Percentiles rank a stretch among this genome's conserved stretches.
These are phyloP conservation scores for Corythoichthys haematopterus DNA, from an alignment of 2,113 vertebrate genomes.

Conservation along the genomic window DNA sequence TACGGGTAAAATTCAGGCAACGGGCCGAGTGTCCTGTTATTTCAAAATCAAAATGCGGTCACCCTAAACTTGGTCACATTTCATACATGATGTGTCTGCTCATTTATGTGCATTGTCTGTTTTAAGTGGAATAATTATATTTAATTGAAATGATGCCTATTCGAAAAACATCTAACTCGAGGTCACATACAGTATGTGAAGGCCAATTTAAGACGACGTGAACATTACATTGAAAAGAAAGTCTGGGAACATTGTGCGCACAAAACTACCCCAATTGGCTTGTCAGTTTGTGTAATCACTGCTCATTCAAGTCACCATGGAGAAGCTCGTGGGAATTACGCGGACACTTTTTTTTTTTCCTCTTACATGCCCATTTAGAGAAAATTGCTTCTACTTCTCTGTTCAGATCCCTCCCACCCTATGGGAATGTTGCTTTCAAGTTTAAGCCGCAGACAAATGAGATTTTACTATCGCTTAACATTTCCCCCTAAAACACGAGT, in stretches of 20 bases:
- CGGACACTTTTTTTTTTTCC: constrained; percentile 10
- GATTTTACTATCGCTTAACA: constrained; percentile 19
- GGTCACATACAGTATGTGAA: not conserved
- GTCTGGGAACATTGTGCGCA: not conserved
- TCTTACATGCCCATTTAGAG: constrained; percentile 20
- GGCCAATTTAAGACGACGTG: not conserved
- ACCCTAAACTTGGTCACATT: too few species aligned
- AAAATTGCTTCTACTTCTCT: constrained; percentile 7
- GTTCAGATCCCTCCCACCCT: constrained; percentile 14
- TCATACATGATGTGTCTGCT: too few species aligned
- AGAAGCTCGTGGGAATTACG: not conserved
- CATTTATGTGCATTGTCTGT: too few species aligned
- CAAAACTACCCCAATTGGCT: not conserved
- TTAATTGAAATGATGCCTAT: not conserved
- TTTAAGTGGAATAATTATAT: not conserved
- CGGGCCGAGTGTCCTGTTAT: too few species aligned
- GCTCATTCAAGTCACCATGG: not conserved
- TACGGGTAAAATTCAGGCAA: too few species aligned
- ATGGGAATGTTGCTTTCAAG: constrained; percentile 23
- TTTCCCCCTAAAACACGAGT: constrained; percentile 9
- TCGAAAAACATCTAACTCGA: not conserved
- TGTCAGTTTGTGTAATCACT: not conserved
- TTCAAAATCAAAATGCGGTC: too few species aligned
- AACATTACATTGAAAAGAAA: not conserved
- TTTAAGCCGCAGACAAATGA: constrained; percentile 30